Percentiles rank a stretch among this genome's conserved stretches.
Evolutionary conservation across 2,113 vertebrate genomes (phyloP).

Genomic region (Ciconia maguari): DNA sequence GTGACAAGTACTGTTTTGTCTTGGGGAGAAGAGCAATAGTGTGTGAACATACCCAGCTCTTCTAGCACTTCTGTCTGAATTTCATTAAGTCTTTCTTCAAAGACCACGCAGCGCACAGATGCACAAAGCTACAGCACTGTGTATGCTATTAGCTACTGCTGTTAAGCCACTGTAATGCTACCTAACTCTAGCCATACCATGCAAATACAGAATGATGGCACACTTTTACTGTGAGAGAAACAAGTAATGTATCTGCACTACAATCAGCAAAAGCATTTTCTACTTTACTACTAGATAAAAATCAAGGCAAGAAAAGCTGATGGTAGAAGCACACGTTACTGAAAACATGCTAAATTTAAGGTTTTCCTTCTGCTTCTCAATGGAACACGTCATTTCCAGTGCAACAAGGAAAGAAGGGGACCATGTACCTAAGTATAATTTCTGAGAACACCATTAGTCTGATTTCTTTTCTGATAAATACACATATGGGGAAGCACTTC

Average conservation of each 20-base stretch:
- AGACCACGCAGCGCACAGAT: not conserved
- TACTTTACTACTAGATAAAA: not conserved
- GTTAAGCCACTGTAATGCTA: not conserved
- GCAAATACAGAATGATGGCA: not conserved
- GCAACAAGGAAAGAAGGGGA: not conserved
- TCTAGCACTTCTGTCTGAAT: not conserved
- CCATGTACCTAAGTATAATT: not conserved
- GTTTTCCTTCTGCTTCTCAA: not conserved
- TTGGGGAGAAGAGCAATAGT: not conserved
- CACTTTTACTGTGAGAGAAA: not conserved
- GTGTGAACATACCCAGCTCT: not conserved
- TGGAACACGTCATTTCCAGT: not conserved
- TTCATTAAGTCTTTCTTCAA: not conserved
- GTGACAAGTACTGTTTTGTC: not conserved
- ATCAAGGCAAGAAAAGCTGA: not conserved
- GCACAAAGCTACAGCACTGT: not conserved
- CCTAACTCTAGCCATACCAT: not conserved
- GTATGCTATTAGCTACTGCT: not conserved
- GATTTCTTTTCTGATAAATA: not conserved
- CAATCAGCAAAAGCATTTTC: not conserved
- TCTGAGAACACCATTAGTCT: not conserved
- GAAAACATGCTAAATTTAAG: not conserved
- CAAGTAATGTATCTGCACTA: not conserved
- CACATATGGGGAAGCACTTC: not conserved
- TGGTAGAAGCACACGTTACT: not conserved